Base-by-base conservation (phyloP, 2,797 vertebrate genomes). In the Anas acuta region DNA sequence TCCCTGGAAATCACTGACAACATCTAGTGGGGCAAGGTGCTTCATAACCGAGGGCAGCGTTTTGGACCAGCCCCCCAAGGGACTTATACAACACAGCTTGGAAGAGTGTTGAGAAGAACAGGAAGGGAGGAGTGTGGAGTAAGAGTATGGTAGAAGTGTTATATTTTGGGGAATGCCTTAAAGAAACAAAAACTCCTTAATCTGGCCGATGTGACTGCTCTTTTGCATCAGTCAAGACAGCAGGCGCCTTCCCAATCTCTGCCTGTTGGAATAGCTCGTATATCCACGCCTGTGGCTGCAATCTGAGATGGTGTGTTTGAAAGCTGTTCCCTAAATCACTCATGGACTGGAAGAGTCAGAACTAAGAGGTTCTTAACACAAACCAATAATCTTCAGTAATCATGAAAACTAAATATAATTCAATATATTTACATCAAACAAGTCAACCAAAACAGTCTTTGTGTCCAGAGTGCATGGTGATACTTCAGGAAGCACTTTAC, bases 361-460 rank as follows among this genome's bases (percentile, higher is more conserved):
- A 88, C 33, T 25, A 43, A 93, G 80, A 85, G 16, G 33, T 85
- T 65, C 54, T 53, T 90, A 69, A 85, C 69, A 72, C 61, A 89
- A 95, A 92, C 58, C 75, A 80, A 37, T 78, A 91, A 95, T 88
- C 80, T 79, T 89, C 77, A 82, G n/a, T 58, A 92, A 96, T 83
- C 54, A 83, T 9, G 58, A 85, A 90, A 92, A 89, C 41, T 32
- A 62, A 70, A 22, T 15, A 72, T 54, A 95, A 90, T 84, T 78
- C 65, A 70, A 83, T n/a, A 28, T n/a, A 92, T 89, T 92, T 83
- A 64, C 45, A 73, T 89, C 54, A 90, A 94, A 90, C 18, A 74
- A 91, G 61, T 64, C 45, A 85, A 49, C 28, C 61, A 71, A 83
- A 84, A 75, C 49, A 90, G 71, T 12, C 84, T 33, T 2, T 47